Percentiles rank a stretch among this genome's conserved stretches.
Conservation (phyloP, 2,797 vertebrate genomes). For the Macrochelys suwanniensis region DNA sequence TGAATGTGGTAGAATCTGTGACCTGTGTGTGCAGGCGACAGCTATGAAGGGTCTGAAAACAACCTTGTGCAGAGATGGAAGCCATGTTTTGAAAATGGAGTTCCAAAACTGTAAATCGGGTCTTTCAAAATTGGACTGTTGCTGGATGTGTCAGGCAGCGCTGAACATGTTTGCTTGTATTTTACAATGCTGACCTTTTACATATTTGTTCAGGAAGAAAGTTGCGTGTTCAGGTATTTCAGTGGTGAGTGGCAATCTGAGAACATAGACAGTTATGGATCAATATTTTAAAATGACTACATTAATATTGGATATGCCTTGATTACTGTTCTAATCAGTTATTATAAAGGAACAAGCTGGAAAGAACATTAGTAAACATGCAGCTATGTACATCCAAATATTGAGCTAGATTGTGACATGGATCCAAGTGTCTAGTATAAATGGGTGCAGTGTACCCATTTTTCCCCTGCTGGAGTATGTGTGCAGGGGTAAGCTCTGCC, state of each 20-base stretch:
- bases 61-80: fast-evolving
- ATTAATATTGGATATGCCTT: background rate
- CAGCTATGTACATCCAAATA: background rate
- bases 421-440: background rate
- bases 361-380: background rate
- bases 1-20: background rate
- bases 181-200: background rate
- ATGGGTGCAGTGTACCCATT: fast-evolving
- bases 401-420: background rate
- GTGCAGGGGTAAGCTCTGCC: background rate
- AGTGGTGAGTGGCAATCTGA: background rate
- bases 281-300: background rate
- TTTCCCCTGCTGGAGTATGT: background rate
- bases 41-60: background rate
- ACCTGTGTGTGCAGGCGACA: background rate
- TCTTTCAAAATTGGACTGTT: background rate
- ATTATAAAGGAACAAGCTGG: background rate
- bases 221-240: background rate
- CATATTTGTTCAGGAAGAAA: background rate
- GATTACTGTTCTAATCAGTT: background rate
- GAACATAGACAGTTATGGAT: background rate
- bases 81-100: background rate
- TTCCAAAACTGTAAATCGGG: background rate
- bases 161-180: fast-evolving
- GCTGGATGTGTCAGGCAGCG: background rate